Percentiles rank a stretch among this genome's conserved stretches.
Conservation (phyloP, 2,888 invertebrate species). For the Idaea straminata region DNA sequence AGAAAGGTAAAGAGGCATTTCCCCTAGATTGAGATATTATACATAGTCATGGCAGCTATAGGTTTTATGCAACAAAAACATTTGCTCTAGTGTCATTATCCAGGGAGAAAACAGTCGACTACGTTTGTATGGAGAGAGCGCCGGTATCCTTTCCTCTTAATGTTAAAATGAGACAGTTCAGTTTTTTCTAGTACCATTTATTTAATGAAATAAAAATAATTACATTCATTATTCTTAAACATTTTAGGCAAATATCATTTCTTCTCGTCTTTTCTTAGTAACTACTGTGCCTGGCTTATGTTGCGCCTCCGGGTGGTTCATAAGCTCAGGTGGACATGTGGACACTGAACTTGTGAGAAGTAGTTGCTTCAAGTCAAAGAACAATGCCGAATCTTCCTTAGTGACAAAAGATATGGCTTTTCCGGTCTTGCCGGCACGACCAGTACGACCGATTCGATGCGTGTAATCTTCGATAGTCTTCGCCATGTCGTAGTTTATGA, state of each 20-base stretch:
- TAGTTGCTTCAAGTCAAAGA: conserved; percentile 98
- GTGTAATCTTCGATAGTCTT: conserved; percentile 99
- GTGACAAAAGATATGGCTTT: conserved; percentile 98
- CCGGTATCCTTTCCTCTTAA: too few species aligned
- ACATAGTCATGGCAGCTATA: too few species aligned
- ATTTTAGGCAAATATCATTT: conserved; percentile 94
- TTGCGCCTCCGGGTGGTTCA: conserved; percentile 99
- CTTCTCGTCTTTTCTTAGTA: conserved; percentile 95
- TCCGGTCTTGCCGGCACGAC: conserved; percentile 98
- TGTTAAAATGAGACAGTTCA: conserved; percentile 13
- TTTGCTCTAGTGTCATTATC: too few species aligned
- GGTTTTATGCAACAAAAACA: too few species aligned
- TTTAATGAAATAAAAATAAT: conserved; percentile 8
- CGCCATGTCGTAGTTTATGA: conserved; percentile 99
- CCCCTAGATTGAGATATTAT: too few species aligned
- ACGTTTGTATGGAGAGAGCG: too few species aligned
- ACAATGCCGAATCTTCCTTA: conserved; percentile 96
- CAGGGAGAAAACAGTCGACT: too few species aligned
- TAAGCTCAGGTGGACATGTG: conserved; percentile 96
- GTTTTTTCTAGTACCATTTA: conserved; percentile 20
- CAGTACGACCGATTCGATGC: conserved; percentile 99
- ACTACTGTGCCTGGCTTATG: conserved; percentile 97
- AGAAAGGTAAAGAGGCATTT: too few species aligned
- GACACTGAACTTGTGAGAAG: conserved; percentile 94
- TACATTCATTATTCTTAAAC: conserved; percentile 18